Base-by-base conservation (phyloP, 2,888 invertebrate genomes). In the Azorinus chamasolen region DNA sequence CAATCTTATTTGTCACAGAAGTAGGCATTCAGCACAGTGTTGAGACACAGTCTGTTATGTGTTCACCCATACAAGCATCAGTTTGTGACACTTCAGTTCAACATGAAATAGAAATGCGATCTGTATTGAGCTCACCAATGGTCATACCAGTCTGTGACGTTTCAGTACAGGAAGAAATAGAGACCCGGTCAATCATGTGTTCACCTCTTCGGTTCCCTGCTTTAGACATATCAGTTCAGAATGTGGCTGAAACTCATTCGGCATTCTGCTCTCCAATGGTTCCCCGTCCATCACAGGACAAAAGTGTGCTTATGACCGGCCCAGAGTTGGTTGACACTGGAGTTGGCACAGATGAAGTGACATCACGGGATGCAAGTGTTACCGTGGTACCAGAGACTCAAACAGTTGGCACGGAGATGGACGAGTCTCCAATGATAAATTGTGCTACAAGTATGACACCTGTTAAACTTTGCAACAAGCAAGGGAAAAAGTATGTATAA, bases 361-460 rank as follows among this genome's bases (percentile, higher is more conserved):
- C 14, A 22, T 41, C 1, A 3, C 22, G 57, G 4, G 81, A 80
- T 39, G 51, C 66, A n/a, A 70, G 61, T 25, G 69, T 75, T 16
- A 50, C 54, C 27, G 75, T 63, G 0, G 27, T 54, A 39, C 79
- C 79, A 51, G 79, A 75, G 10, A 61, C 58, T 27, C 27, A 27
- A 18, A 65, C 64, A 18, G 71, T 68, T 25, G 58, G 64, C 37
- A 79, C 81, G 14, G 84, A 83, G 27, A 86, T 85, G 85, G 83
- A 83, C 24, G 85, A 84, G 16, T 53, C 41, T 10, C 55, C 66
- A 0, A 69, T 69, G 70, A 54, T 59, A 12, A 81, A 62, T 46
- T 59, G 61, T n/a, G 81, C 69, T 32, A 87, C 88, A 20, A 70
- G 79, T 16, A 88, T 88, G 88, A 88, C 88, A 25, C 88, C 88